phyloP scores from a whole-genome alignment of 2,888 invertebrate species.

The Cyclophora punctaria region DNA sequence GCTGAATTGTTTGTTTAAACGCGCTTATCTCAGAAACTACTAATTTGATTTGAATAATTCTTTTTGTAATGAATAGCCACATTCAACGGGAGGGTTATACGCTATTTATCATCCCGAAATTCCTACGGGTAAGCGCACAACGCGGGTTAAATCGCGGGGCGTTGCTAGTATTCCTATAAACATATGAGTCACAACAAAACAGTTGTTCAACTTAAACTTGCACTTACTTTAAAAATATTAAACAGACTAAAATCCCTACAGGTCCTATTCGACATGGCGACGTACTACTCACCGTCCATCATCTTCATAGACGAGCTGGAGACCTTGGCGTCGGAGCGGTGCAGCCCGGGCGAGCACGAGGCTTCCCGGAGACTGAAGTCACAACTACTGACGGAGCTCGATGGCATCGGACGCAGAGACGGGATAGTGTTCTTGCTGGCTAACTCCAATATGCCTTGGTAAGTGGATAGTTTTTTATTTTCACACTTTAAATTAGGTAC shows the following conservation, averaged over 20 bases:
- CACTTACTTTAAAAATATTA: neutral
- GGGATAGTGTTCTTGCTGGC: conserved; percentile 86
- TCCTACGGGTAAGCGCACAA: no score
- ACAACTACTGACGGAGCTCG: conserved; percentile 90
- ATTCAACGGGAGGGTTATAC: no score
- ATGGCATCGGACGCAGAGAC: conserved; percentile 80
- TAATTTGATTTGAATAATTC: no score
- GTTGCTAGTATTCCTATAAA: no score
- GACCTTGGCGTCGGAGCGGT: conserved; percentile 81
- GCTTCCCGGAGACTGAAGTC: conserved; percentile 92
- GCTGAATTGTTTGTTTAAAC: no score
- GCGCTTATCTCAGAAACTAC: no score
- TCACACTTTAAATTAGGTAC: no score
- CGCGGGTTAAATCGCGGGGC: no score
- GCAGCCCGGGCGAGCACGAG: conserved; percentile 84
- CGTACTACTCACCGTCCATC: conserved; percentile 88
- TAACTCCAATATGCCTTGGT: conserved; percentile 95
- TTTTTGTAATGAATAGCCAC: no score
- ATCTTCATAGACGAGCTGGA: conserved; percentile 97
- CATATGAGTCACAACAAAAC: no score
- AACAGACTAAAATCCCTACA: conserved; percentile 28
- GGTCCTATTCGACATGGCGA: conserved; percentile 92
- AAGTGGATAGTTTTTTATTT: conserved; percentile 10
- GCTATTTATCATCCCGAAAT: no score
- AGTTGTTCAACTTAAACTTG: neutral